A percentile compares a stretch with the other conserved stretches of the same genome.
phyloP scores from a whole-genome alignment of 2,797 vertebrate genomes.

The Halcyon badia region DNA sequence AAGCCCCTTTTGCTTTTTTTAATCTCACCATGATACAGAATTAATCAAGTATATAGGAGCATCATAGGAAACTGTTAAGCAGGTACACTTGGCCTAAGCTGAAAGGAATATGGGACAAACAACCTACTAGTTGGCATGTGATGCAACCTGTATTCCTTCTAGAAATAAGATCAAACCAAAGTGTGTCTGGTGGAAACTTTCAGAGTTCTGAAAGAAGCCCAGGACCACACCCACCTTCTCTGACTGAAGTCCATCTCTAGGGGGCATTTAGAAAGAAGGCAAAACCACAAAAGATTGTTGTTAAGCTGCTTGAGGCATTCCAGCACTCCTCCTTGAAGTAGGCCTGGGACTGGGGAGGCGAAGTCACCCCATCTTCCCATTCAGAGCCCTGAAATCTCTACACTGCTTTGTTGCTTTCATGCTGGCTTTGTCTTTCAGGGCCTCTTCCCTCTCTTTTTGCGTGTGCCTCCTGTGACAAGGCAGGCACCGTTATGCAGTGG shows the following conservation, averaged over 20 bases:
- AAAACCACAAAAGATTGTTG: neutral
- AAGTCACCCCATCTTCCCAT: neutral
- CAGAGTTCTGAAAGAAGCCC: neutral
- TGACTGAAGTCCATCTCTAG: neutral
- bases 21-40: neutral
- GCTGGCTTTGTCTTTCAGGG: neutral
- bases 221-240: neutral
- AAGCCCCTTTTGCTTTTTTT: neutral
- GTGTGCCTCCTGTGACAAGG: neutral
- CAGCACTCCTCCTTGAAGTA: neutral
- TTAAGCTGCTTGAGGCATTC: neutral
- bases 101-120: neutral
- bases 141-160: neutral
- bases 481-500: neutral
- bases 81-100: neutral
- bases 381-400: neutral
- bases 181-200: neutral
- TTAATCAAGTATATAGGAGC: neutral
- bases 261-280: neutral
- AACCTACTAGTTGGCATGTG: neutral
- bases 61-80: neutral
- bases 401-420: neutral
- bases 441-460: neutral
- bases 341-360: neutral
- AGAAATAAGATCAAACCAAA: neutral